Conservation (phyloP, 2,797 vertebrate genomes). For the Fundulus diaphanus region DNA sequence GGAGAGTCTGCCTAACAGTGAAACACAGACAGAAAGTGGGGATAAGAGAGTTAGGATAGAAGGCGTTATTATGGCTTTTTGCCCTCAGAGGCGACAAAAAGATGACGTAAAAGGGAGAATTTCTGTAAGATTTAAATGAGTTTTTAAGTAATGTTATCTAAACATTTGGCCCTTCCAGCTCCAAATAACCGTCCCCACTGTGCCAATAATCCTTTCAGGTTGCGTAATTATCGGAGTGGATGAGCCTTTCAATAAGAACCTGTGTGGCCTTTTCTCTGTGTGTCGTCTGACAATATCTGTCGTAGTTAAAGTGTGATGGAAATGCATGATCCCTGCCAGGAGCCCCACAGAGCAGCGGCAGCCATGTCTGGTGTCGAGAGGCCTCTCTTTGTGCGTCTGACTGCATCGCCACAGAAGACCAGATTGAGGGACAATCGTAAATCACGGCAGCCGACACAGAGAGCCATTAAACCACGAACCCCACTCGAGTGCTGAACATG, state of each 20-base stretch:
- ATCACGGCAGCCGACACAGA: constrained; percentile 47
- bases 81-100: constrained; percentile 35
- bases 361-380: constrained; percentile 46
- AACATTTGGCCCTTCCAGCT: constrained; percentile 28
- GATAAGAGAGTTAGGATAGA: constrained; percentile 22
- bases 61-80: constrained; percentile 53
- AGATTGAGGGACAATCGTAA: constrained; percentile 51
- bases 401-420: constrained; percentile 34
- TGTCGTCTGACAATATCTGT: constrained; percentile 60
- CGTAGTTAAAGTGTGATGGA: constrained; percentile 66
- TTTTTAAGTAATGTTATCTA: constrained; percentile 22
- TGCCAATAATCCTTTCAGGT: constrained; percentile 46
- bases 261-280: constrained; percentile 60
- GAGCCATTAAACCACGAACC: constrained; percentile 1
- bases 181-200: constrained; percentile 40
- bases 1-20: constrained; percentile 64
- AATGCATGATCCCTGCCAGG: constrained; percentile 55
- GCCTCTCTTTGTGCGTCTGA: constrained; percentile 51
- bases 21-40: constrained; percentile 26
- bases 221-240: constrained; percentile 58
- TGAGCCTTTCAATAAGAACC: constrained; percentile 58
- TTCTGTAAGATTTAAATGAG: constrained; percentile 1
- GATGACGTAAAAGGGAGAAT: constrained; percentile 22
- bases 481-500: constrained; percentile 10
- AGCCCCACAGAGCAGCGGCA: constrained; percentile 31